Base-by-base conservation (phyloP, 2,888 invertebrate species). In the Drymonia ruficornis region DNA sequence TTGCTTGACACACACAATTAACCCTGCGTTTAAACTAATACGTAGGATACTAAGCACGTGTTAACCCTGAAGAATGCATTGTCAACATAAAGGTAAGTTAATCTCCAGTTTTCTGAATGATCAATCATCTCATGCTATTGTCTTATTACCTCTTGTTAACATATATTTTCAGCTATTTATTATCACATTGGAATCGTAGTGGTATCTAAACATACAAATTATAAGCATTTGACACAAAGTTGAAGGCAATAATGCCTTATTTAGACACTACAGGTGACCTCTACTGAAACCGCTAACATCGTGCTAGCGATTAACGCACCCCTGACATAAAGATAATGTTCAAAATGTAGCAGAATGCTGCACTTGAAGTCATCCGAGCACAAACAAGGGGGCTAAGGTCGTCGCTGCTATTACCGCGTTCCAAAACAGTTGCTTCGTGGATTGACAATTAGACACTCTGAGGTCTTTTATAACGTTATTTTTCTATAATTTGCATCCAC, bases 361-460 rank as follows among this genome's bases (percentile, higher is more conserved):
- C 45, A 28, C 45, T 28, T 8, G n/a, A 15, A 28, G 6, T 18
- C 28, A 15, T 15, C 13, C 8, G 9, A 45, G 45, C 28, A 28
- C 28, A 15, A 23, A 23, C 19, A 45, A 45, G 8, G 28, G 28
- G 23, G 45, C 15, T 45, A 45, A 45, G 45, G 45, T 45, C 45
- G 45, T 15, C n/a, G 23, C 28, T n/a, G 28, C 28, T 15, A 45
- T 45, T 45, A 28, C 15, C n/a, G 28, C 45, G 28, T 28, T 15
- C 28, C 45, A 28, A 45, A 45, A 45, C 45, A 45, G 28, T 45
- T 45, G 28, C 45, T n/a, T 45, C 28, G 45, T 45, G 45, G 28
- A 13, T 15, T n/a, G 28, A 28, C 45, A 45, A 45, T 45, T 28
- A 45, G 23, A 28, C 45, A 15, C 45, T 45, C 18, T n/a, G 8